Base-by-base conservation (phyloP, 2,888 invertebrate species). In the Phortica okadai region DNA sequence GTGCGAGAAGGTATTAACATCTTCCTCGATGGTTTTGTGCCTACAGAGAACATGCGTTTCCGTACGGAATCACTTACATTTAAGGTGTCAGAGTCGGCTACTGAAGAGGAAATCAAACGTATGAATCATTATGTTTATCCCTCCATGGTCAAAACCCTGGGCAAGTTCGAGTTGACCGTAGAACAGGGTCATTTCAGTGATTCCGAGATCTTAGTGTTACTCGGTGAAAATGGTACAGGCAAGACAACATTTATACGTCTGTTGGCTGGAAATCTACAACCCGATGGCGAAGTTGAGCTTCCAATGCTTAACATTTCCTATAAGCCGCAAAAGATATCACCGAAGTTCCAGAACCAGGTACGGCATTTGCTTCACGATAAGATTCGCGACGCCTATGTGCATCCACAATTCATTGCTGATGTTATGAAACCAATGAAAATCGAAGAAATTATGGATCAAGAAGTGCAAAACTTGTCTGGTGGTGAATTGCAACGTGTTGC, bases 1-100 rank as follows among this genome's bases (percentile, higher is more conserved):
- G 99, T 99, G 7, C 94, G 99, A 86, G 99, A 99, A 97, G 99
- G 99, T 88, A 99, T 99, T 89, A 99, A 99, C 91, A 99, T 99
- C 89, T 99, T 99, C 93, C 94, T 99, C 88, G 99, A 99, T 92
- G 99, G 99, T 72, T 99, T 99, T 92, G 98, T 99, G 33, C 99
- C 99, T 25, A 99, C 99, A 16, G 99, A 99, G 92, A 99, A 99
- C 92, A 94, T 99, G 92, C 95, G 99, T 90, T 99, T 99, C 93
- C 95, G 99, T 78, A 99, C 99, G 83, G 97, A 97, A 91, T 98
- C 99, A 1, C 93, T 99, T 72, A 96, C 98, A 14, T 99, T 99
- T 92, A 99, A 99, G 93, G 99, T 99, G 1, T 97, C 99, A 0
- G 99, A 99, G 91, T 98, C 98, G 75, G 98, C 99, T 4, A 97